These are phyloP conservation scores for Pteropus rufus DNA, from an alignment of 2,797 vertebrate genomes.

Conservation along the genomic window DNA sequence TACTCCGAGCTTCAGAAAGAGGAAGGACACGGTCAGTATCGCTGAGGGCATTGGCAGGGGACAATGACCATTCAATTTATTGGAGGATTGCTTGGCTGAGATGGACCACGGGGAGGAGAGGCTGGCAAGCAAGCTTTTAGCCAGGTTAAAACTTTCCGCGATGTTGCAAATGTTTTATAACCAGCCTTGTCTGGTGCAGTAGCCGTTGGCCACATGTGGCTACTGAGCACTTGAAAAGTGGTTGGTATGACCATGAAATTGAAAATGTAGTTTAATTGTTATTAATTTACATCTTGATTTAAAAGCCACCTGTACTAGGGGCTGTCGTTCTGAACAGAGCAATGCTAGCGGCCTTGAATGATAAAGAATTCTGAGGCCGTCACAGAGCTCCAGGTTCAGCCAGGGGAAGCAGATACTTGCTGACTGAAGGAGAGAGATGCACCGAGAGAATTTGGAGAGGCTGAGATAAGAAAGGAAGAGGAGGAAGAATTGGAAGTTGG, in stretches of 20 bases:
- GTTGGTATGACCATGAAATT: neutral
- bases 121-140: neutral
- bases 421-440: neutral
- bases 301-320: neutral
- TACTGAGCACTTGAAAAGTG: neutral
- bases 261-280: neutral
- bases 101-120: neutral
- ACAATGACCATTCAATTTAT: neutral
- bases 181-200: neutral
- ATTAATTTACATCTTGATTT: neutral
- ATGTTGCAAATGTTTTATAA: neutral
- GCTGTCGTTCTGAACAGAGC: neutral
- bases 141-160: neutral
- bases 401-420: neutral
- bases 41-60: neutral
- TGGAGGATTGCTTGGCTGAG: rapidly evolving
- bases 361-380: neutral
- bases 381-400: neutral
- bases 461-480: neutral
- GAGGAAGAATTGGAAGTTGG: neutral
- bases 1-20: neutral
- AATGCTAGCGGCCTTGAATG: neutral
- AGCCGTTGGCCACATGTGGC: neutral
- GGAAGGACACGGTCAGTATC: neutral
- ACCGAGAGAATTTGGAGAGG: neutral